phyloP scores from a whole-genome alignment of 2,113 vertebrate genomes.

The Speoplatyrhinus poulsoni region DNA sequence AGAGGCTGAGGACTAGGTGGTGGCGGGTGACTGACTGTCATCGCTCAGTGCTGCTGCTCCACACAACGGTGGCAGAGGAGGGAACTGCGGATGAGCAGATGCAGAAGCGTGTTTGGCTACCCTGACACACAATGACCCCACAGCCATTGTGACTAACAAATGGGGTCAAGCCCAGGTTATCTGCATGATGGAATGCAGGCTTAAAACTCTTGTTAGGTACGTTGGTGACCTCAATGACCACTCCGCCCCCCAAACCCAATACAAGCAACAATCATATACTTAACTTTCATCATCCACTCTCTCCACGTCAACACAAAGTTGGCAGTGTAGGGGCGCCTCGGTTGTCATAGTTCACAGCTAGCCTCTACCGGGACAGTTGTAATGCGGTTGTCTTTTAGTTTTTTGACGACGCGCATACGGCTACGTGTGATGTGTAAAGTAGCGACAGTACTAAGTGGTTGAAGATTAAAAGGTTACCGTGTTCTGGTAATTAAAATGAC shows the following conservation, averaged over 20 bases:
- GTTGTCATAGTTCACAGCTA: no score
- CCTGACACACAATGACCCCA: slow-evolving; percentile 31
- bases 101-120: slow-evolving; percentile 53
- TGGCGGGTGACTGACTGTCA: slow-evolving; percentile 39
- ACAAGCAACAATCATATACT: background rate
- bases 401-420: no score
- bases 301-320: background rate
- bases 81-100: slow-evolving; percentile 56
- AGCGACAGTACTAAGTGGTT: no score
- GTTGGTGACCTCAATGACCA: background rate
- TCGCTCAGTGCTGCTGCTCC: slow-evolving; percentile 46
- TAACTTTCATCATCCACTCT: background rate
- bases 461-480: no score
- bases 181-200: slow-evolving; percentile 18
- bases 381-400: no score
- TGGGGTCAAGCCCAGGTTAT: slow-evolving; percentile 16
- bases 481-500: no score
- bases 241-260: background rate
- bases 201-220: slow-evolving; percentile 6
- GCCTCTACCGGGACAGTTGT: no score
- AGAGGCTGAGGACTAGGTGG: background rate
- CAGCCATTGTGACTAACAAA: slow-evolving; percentile 17
- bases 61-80: slow-evolving; percentile 51
- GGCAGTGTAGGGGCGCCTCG: no score
- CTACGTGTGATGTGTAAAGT: no score